Conservation (phyloP, 1,140 invertebrate genomes). For the Lordiphosa mommai region DNA sequence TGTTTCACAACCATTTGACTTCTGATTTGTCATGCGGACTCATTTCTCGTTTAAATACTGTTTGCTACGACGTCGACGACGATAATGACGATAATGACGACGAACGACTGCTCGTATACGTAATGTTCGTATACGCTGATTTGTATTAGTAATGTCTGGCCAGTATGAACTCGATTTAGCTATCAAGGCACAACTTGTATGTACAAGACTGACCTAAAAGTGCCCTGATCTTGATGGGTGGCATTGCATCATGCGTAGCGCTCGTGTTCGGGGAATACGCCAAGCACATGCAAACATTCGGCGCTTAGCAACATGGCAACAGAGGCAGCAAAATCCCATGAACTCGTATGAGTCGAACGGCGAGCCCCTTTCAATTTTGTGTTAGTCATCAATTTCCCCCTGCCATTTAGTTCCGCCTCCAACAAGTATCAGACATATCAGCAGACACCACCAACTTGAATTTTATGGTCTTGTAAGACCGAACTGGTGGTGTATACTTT, state of each 20-base stretch:
- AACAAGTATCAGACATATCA: constrained; percentile 10
- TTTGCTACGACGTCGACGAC: constrained; percentile 15
- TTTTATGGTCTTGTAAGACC: constrained; percentile 14
- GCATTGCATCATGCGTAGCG: constrained; percentile 38
- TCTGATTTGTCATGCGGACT: constrained; percentile 67
- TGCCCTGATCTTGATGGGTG: constrained; percentile 25
- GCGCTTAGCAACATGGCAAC: constrained; percentile 1
- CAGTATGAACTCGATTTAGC: constrained; percentile 12
- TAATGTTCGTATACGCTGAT: constrained; percentile 13
- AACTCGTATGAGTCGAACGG: constrained; percentile 21
- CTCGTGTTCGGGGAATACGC: constrained; percentile 68
- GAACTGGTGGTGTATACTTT: constrained; percentile 6
- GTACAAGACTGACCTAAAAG: constrained; percentile 10
- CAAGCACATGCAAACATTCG: constrained; percentile 27
- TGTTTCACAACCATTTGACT: constrained; percentile 63
- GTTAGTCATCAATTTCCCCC: constrained; percentile 43
- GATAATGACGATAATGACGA: constrained; percentile 5
- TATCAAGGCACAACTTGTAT: constrained; percentile 26
- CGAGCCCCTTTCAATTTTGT: constrained; percentile 40
- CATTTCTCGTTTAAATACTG: constrained; percentile 67
- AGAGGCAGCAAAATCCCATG: too few species aligned
- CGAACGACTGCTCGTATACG: too few species aligned
- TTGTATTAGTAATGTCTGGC: constrained; percentile 45
- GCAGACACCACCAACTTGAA: neutral
- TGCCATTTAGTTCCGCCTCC: neutral